Conservation (phyloP, 2,797 vertebrate species). For the Mormyrus hasselquistii region DNA sequence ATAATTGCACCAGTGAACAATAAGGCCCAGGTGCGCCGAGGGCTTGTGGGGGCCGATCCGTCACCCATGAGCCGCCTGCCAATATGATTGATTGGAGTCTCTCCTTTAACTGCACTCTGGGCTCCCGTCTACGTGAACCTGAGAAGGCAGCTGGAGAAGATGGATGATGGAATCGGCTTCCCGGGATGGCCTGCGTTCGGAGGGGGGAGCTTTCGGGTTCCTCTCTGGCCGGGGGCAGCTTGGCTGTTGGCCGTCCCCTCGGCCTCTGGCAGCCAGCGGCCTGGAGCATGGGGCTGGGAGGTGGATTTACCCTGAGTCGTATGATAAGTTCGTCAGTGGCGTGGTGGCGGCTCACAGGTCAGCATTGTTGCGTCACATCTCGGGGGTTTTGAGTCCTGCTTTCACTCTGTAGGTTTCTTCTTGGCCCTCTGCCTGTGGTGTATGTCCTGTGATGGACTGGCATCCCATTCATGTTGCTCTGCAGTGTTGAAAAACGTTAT, state of each 20-base stretch:
- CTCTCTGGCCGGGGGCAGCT: not conserved
- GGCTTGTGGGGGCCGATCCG: not conserved
- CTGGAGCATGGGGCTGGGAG: not conserved
- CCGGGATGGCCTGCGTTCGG: not conserved
- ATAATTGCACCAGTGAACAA: not conserved
- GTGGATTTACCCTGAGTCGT: not conserved
- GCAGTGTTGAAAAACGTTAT: not conserved
- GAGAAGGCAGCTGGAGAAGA: not conserved
- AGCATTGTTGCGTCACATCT: not conserved
- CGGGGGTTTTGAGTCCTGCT: not conserved
- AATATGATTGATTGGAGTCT: not conserved
- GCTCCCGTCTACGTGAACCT: not conserved
- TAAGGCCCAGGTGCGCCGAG: not conserved
- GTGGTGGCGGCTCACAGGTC: not conserved
- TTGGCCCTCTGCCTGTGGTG: not conserved
- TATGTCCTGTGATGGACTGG: not conserved
- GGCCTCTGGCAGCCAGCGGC: not conserved
- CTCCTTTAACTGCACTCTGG: not conserved
- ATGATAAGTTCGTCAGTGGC: not conserved
- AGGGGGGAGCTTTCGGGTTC: not conserved
- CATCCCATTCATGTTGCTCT: not conserved
- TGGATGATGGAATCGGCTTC: not conserved
- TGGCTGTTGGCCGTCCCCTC: not conserved
- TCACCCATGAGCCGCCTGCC: not conserved
- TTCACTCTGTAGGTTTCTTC: not conserved